These are phyloP conservation scores for Ornithorhynchus anatinus DNA, from an alignment of 2,113 vertebrate genomes.

Conservation along the genomic window DNA sequence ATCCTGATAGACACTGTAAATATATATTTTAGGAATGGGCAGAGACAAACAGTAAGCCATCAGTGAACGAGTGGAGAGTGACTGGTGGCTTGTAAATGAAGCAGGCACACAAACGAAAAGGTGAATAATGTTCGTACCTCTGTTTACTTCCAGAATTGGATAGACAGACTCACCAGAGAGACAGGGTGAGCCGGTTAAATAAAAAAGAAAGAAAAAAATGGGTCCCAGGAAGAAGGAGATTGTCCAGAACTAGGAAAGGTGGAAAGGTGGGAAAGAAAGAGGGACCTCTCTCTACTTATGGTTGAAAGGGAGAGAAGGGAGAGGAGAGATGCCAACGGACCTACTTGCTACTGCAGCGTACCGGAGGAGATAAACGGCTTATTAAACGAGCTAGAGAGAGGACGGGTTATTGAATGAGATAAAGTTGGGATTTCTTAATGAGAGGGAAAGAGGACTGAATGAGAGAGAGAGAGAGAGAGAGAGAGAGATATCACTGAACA, in stretches of 20 bases:
- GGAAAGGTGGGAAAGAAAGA: slow-evolving; percentile 10
- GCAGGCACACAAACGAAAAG: not conserved
- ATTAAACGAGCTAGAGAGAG: not conserved
- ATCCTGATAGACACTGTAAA: slow-evolving; percentile 70
- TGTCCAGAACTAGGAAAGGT: not conserved
- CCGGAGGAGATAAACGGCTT: too few relatives aligned
- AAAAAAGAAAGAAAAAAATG: not conserved
- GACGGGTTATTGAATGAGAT: not conserved
- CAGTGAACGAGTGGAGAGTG: slow-evolving; percentile 61
- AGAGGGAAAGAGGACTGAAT: slow-evolving; percentile 5
- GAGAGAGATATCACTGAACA: too few relatives aligned
- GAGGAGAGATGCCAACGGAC: too few relatives aligned
- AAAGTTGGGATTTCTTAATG: not conserved
- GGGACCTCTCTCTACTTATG: too few relatives aligned
- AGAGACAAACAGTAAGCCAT: slow-evolving; percentile 74
- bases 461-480: not conserved
- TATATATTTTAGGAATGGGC: slow-evolving; percentile 68
- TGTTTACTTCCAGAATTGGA: not conserved
- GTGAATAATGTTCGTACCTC: not conserved
- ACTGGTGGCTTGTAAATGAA: slow-evolving; percentile 16
- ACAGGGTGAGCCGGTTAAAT: slow-evolving; percentile 7
- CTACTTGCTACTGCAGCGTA: too few relatives aligned
- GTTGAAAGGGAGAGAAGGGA: too few relatives aligned
- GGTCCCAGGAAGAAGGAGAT: not conserved
- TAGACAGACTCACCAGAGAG: slow-evolving; percentile 41